Base-by-base conservation (phyloP, 2,888 invertebrate genomes). In the Lasioglossum villosulum region DNA sequence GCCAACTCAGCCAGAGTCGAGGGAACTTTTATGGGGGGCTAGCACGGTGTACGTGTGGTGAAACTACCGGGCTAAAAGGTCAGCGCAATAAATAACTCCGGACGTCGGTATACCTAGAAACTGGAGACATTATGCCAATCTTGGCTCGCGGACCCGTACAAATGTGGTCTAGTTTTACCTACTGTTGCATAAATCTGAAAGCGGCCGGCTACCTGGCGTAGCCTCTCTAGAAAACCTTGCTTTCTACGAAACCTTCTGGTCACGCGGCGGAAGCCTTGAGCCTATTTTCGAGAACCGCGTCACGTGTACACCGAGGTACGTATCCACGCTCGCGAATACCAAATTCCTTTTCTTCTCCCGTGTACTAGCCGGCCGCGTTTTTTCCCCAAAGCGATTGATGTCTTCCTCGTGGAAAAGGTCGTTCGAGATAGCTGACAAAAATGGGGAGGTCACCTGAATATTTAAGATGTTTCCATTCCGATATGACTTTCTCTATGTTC, bases 51-150 rank as follows among this genome's bases (percentile, higher is more conserved):
- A 90, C 90, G 91, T 91, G 92, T 90, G 92, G 93, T 92, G 92
- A 93, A 94, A 94, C 92, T 90, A 91, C 88, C 90, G 90, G 92
- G 93, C 92, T 91, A 91, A 94, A 93, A 94, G 94, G 94, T 93
- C 94, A 92, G 88, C 88, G 93, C 93, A 93, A 94, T 95, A 95
- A 95, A 95, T 95, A 94, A 94, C 94, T 92, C 90, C 83, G 91
- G 89, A 92, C 89, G 91, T 91, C 91, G 89, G 89, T 91, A 88
- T 92, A 92, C 89, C 91, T 90, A 92, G 92, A 92, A 90, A 89
- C 91, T 91, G 90, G 91, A 91, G 91, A 92, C 92, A 92, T 91
- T 92, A 90, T 90, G 90, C 91, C 89, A 91, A 91, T 91, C 86
- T 88, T 86, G 86, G 89, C 86, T 88, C 86, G 83, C 83, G 73